These are phyloP conservation scores for Bicyclus anynana DNA, from an alignment of 1,140 invertebrate genomes.

Conservation along the genomic window DNA sequence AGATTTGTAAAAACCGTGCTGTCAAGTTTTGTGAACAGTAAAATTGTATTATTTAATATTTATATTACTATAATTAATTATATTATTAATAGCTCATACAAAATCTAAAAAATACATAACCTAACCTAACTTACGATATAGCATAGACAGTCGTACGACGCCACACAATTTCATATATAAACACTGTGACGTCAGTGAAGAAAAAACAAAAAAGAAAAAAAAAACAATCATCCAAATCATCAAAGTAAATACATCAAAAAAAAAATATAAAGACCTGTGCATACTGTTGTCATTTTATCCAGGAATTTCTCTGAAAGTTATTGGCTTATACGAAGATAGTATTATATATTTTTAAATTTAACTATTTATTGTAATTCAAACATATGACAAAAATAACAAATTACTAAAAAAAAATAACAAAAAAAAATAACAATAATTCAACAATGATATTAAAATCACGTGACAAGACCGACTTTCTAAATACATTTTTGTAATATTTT, in stretches of 20 bases:
- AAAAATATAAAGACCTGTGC: slow-evolving; percentile 39
- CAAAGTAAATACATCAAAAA: slow-evolving; percentile 51
- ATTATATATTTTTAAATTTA: no score
- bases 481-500: no score
- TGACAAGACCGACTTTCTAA: no score
- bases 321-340: no score
- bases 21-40: neutral
- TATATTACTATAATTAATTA: slow-evolving; percentile 27
- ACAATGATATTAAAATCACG: no score
- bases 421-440: no score
- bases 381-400: no score
- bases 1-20: no score
- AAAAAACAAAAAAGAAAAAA: slow-evolving; percentile 25
- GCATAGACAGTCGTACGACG: slow-evolving; percentile 36
- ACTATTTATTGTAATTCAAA: no score
- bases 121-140: slow-evolving; percentile 51
- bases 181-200: slow-evolving; percentile 16
- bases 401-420: no score
- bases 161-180: slow-evolving; percentile 13
- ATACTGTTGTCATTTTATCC: slow-evolving; percentile 20
- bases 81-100: slow-evolving; percentile 47
- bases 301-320: neutral
- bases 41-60: slow-evolving; percentile 30
- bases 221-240: slow-evolving; percentile 24
- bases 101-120: slow-evolving; percentile 58